Evolutionary conservation across 2,888 invertebrate genomes (phyloP), one percentile per base, ranked within the genome.

Genomic region (Oscheius sp.): DNA sequence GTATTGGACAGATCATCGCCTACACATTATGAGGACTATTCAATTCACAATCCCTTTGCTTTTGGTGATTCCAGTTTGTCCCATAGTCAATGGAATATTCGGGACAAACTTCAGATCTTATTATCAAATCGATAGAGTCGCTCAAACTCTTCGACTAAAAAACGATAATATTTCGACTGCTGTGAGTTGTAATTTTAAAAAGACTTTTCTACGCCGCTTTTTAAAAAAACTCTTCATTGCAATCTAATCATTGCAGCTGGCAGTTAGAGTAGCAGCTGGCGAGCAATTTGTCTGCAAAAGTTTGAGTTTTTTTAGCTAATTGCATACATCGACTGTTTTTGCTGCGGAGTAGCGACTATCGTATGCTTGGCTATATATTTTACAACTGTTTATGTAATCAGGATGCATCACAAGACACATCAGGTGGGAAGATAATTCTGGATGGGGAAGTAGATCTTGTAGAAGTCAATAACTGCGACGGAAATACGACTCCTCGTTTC

Each of bases 401-500:
- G 45, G 1, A 27, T 12, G 4, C 61, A 61, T 42, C 61, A 61
- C 27, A 39, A 42, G 17, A 25, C 27, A 12, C 39, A 61, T 8
- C 3, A 27, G 29, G 61, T 61, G n/a, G 6, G 37, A 10, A 15
- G 0, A 29, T 25, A 4, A 17, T 42, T 10, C 6, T 20, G 12
- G 20, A 10, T 6, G 37, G 37, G 15, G 12, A 17, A 12, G 20
- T 12, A 57, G 1, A 20, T n/a, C 25, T n/a, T 45, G 5, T 10
- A 61, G 61, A 61, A 45, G 27, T 61, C 61, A 6, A 42, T 61
- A 25, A 45, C 61, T 15, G 45, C 45, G 12, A 34, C 45, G n/a
- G 65, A 65, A 53, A 15, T 65, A 2, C 65, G 74, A 17, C 57
- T 76, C 0, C 61, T 76, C 1, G 48, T 74, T 23, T 70, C 74